phyloP scores from a whole-genome alignment of 2,797 vertebrate species.

The Centroberyx gerrardi region DNA sequence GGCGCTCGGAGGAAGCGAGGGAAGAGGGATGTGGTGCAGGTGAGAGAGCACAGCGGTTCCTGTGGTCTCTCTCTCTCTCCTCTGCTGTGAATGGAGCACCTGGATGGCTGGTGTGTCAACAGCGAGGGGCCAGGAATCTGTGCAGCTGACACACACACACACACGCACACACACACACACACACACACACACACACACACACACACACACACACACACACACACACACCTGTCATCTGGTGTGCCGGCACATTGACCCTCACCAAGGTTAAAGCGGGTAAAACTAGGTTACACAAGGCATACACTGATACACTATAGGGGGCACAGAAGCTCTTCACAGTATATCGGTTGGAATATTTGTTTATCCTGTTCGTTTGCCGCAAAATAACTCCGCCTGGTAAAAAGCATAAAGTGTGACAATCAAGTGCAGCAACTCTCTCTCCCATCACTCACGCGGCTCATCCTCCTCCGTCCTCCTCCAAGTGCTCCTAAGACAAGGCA shows the following conservation, averaged over 20 bases:
- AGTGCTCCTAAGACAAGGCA: conserved; percentile 38
- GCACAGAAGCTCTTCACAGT: background rate
- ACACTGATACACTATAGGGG: background rate
- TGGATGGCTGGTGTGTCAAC: conserved; percentile 42
- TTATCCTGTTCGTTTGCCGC: too few species aligned
- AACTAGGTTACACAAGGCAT: background rate
- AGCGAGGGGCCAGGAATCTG: conserved; percentile 11
- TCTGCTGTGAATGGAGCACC: conserved; percentile 53
- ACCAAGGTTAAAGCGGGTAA: conserved; percentile 23
- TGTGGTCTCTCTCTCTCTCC: conserved; percentile 64
- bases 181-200: background rate
- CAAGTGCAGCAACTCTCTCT: conserved; percentile 31
- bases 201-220: background rate
- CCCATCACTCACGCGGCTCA: conserved; percentile 3
- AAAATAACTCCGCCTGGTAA: background rate
- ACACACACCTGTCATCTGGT: conserved; percentile 1
- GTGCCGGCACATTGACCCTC: conserved; percentile 10
- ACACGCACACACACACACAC: conserved; percentile 29
- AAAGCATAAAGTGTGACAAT: conserved; percentile 18
- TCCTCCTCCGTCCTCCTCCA: conserved; percentile 18
- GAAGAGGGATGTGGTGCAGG: conserved; percentile 73
- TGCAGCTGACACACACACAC: background rate
- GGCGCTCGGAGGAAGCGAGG: conserved; percentile 49
- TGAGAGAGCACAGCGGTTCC: conserved; percentile 66
- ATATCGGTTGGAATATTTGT: too few species aligned